Evolutionary conservation across 1,140 invertebrate species (phyloP), one percentile per base, ranked within the genome.

Genomic region (Diplogasteroides magnus): DNA sequence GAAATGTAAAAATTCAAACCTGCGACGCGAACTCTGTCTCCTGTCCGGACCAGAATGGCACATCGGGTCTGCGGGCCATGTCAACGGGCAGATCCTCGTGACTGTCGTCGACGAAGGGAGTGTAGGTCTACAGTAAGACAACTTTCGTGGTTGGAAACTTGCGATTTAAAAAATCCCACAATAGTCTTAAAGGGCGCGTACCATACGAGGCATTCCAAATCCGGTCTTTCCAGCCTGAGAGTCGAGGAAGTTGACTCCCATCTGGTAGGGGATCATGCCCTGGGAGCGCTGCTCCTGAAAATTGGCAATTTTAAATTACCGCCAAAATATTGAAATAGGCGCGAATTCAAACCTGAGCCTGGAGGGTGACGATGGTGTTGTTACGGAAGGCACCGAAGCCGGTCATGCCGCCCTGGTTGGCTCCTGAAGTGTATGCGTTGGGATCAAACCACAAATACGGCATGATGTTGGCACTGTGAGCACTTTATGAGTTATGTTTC

Each of bases 321-420:
- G 6, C 6, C 6, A 48, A 11, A 48, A 48, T 6, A 48, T 6
- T 11, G 19, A 48, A 11, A 19, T 48, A 11, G 37, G 6, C 37
- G 37, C 6, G 6, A 19, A 48, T 11, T 11, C 37, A 48, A 11
- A 48, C 74, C 61, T 75, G 74, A 19, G 69, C 74, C 56, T 76
- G 73, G 59, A 76, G 60, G 32, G 58, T 31, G 67, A 67, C 56
- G 64, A 80, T 73, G 32, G 80, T 83, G 70, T 77, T 82, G 68
- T 82, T 82, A 64, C 80, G 76, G 77, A 83, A 83, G 25, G 81
- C 77, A 27, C 80, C 80, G 71, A 82, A 82, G 58, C 79, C 79
- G 59, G 80, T 80, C 80, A 82, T 82, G 62, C 80, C 80, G 26
- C 71, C 69, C 73, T 82, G 81, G 58, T 37, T 69, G 59, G 77